These are phyloP conservation scores for Meta bourneti DNA, from an alignment of 2,888 invertebrate genomes.

Conservation along the genomic window DNA sequence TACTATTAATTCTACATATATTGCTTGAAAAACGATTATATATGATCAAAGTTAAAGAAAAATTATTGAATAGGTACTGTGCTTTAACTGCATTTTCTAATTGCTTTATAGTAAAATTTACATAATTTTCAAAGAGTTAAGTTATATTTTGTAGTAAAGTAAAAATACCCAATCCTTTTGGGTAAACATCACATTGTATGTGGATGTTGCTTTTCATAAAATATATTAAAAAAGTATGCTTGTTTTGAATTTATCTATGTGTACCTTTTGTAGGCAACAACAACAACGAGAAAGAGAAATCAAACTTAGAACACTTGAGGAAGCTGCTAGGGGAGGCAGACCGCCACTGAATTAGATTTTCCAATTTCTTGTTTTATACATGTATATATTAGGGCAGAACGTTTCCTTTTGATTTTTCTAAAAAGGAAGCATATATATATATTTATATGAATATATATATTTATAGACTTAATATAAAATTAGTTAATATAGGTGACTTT, in stretches of 20 bases:
- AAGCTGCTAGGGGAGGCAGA: slow-evolving; percentile 88
- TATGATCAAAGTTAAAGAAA: no score
- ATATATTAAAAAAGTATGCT: background rate
- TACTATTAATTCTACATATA: no score
- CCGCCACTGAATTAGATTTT: slow-evolving; percentile 79
- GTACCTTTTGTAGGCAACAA: slow-evolving; percentile 83
- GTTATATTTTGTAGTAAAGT: no score
- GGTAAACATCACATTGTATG: no score
- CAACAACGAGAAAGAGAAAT: slow-evolving; percentile 90
- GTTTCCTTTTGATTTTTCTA: slow-evolving; percentile 19
- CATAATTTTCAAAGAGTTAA: no score
- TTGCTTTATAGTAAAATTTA: no score
- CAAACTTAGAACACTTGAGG: slow-evolving; percentile 91
- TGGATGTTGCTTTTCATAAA: no score
- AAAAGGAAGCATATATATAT: slow-evolving; percentile 24
- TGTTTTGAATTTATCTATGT: background rate
- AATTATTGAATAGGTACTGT: no score
- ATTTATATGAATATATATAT: slow-evolving; percentile 51
- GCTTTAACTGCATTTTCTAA: no score
- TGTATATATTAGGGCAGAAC: slow-evolving; percentile 52
- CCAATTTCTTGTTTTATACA: slow-evolving; percentile 14
- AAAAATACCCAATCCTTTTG: no score
- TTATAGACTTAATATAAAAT: slow-evolving; percentile 45
- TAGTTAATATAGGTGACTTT: slow-evolving; percentile 55
- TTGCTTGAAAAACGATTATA: no score